These are phyloP conservation scores for Alethe castanea DNA, from an alignment of 2,113 vertebrate genomes.

Conservation along the genomic window DNA sequence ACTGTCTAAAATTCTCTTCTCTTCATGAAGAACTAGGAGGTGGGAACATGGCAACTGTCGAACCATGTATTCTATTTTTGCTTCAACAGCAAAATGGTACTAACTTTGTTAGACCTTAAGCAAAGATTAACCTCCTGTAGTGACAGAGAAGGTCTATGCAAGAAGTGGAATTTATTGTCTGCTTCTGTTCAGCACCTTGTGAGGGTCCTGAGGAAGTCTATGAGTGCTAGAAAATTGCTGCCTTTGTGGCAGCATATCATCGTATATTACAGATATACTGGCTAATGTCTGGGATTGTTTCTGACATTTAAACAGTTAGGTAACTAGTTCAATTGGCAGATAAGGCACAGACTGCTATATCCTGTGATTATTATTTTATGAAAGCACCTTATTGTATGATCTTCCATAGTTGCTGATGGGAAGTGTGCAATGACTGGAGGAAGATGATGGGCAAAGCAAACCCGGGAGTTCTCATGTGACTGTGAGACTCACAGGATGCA, in stretches of 20 bases:
- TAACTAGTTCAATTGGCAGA: not conserved
- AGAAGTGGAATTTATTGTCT: not conserved
- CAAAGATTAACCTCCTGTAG: not conserved
- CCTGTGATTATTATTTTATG: not conserved
- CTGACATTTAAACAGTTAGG: not conserved
- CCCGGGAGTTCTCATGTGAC: accelerated
- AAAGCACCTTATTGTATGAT: not conserved
- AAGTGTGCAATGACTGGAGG: not conserved
- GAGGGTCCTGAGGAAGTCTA: not conserved
- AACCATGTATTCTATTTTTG: not conserved
- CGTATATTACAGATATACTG: not conserved
- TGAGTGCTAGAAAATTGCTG: not conserved
- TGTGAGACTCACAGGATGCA: no score
- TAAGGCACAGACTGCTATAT: not conserved
- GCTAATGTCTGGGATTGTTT: not conserved
- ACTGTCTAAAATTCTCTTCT: not conserved
- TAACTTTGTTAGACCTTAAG: not conserved
- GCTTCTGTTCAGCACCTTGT: not conserved
- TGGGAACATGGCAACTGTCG: not conserved
- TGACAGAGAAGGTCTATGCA: not conserved
- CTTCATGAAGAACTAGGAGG: not conserved
- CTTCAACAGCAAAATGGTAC: not conserved
- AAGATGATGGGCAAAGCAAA: not conserved
- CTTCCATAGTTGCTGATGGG: not conserved
- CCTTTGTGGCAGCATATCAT: not conserved